Conservation (phyloP, 2,888 invertebrate genomes). For the Dascillus cervinus region DNA sequence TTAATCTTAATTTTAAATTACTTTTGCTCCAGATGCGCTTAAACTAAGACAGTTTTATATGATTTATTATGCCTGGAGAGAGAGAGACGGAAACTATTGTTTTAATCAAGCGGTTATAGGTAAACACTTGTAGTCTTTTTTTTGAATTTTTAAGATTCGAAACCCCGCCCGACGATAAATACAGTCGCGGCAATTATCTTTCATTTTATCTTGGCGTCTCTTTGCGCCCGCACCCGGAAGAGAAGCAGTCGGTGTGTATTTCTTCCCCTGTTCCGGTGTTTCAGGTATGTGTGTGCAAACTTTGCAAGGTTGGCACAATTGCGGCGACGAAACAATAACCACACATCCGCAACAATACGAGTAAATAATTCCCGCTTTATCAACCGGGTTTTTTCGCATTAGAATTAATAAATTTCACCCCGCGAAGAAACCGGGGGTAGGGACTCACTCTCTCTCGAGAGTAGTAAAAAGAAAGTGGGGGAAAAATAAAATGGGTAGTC, state of each 20-base stretch:
- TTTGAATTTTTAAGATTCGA: no score
- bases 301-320: constrained; percentile 30
- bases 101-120: not conserved
- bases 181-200: no score
- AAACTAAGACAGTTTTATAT: constrained; percentile 13
- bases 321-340: constrained; percentile 31
- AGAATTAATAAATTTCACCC: not conserved
- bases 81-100: constrained; percentile 10
- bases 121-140: not conserved
- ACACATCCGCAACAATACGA: constrained; percentile 34
- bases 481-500: constrained; percentile 16
- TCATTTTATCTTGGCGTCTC: no score
- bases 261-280: constrained; percentile 18
- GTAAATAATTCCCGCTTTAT: constrained; percentile 22
- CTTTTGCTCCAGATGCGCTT: constrained; percentile 23
- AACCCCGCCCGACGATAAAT: no score
- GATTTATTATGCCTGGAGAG: constrained; percentile 16
- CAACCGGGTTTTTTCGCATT: not conserved
- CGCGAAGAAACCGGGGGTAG: not conserved
- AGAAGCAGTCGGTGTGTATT: constrained; percentile 9
- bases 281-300: constrained; percentile 22
- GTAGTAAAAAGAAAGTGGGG: constrained; percentile 7
- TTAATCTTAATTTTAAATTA: constrained; percentile 42
- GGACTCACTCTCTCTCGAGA: not conserved
- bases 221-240: not conserved